Base-by-base conservation (phyloP, 2,113 vertebrate genomes). In the Elephas maximus region DNA sequence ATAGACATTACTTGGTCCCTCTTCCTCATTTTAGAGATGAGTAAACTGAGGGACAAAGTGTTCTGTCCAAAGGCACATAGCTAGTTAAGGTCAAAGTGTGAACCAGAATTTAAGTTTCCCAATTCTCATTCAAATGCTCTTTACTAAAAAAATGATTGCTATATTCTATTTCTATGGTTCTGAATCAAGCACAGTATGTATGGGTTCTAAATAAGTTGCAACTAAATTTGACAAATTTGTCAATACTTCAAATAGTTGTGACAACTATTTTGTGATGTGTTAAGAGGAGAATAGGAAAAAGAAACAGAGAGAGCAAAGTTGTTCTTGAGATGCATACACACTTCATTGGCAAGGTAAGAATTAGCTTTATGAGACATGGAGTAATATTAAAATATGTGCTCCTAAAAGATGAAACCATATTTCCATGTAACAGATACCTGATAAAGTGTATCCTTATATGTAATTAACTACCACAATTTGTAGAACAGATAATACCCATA, bases 221-320 rank as follows among this genome's bases (percentile, higher is more conserved):
- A 78, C 15, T 88, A 88, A 81, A 97, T 95, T 90, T 95, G 94
- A 85, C 91, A 96, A 90, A 88, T 97, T 92, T 93, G 95, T 96
- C 88, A 90, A 97, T 85, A 96, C 28, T 85, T 96, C 87, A 94
- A 95, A 96, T 57, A 95, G 76, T 65, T 94, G 65, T 97, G 90
- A 95, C 96, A 96, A 94, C 48, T 88, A 65, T 85, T 95, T 62
- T 73, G 77, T 15, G 57, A 93, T 90, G 95, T 92, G 93, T 90
- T 88, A 80, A 69, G 65, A 91, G 53, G 91, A 96, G 15, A 33
- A 51, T 37, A 48, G 44, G 81, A 37, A 41, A 15, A 69, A 51
- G 77, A 85, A 76, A 91, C 17, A 74, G 8, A 45, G 0, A 90
- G 53, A 87, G n/a, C 69, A 78, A 88, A 71, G 88, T 71, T 86